Evolutionary conservation across 2,113 vertebrate species (phyloP).

Genomic region (Cathartes aura): DNA sequence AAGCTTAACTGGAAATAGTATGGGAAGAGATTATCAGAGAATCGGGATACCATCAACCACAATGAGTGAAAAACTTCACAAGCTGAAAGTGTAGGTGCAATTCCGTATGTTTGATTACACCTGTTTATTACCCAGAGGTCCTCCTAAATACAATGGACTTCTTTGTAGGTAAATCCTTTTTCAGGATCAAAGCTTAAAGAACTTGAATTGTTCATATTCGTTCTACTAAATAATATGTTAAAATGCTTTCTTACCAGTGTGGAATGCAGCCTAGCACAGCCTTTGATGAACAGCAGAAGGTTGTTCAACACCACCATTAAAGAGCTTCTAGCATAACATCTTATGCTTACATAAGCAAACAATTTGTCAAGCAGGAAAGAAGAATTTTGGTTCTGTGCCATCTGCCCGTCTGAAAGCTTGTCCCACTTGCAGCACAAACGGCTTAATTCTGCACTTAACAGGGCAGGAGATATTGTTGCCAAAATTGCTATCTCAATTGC

Average conservation of each 20-base stretch:
- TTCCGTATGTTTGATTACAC: not conserved
- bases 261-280: not conserved
- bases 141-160: not conserved
- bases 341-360: constrained; percentile 38
- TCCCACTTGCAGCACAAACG: not conserved
- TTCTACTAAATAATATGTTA: not conserved
- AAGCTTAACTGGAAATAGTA: not conserved
- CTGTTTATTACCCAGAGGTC: not conserved
- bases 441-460: constrained; percentile 5
- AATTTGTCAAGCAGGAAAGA: constrained; percentile 47
- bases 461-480: not conserved
- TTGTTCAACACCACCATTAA: not conserved
- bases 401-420: not conserved
- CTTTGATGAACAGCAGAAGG: constrained; percentile 48
- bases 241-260: not conserved
- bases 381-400: constrained; percentile 15
- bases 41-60: not conserved
- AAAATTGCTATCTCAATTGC: not conserved
- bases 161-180: not conserved
- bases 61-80: not conserved
- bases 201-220: not conserved
- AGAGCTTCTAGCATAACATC: constrained; percentile 5
- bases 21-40: not conserved
- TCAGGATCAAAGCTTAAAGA: not conserved
- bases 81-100: not conserved